phyloP scores from a whole-genome alignment of 2,888 invertebrate genomes.

The Syrista parreyssii region DNA sequence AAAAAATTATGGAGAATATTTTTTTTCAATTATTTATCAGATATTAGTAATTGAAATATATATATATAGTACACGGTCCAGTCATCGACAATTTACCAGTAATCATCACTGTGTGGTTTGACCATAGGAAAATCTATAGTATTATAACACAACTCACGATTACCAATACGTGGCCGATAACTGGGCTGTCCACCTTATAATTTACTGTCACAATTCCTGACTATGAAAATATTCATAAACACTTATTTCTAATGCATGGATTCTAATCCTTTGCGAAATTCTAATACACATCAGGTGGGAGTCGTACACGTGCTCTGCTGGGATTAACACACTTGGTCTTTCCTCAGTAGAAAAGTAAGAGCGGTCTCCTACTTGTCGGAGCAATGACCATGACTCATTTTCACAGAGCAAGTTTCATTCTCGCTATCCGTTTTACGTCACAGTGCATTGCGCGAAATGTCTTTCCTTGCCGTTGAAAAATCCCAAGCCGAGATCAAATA shows the following conservation, averaged over 20 bases:
- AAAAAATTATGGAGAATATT: too few species aligned
- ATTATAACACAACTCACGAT: too few species aligned
- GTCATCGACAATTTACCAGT: too few species aligned
- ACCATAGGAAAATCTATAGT: too few species aligned
- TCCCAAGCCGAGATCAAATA: background rate
- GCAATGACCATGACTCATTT: constrained; percentile 43
- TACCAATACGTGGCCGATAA: too few species aligned
- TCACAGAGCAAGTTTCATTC: constrained; percentile 34
- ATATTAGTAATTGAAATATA: too few species aligned
- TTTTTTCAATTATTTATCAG: too few species aligned
- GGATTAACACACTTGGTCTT: constrained; percentile 9
- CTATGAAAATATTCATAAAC: background rate
- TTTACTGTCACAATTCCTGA: background rate
- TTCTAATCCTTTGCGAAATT: background rate
- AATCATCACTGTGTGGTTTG: too few species aligned
- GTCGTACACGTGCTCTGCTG: background rate
- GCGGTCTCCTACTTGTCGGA: constrained; percentile 15
- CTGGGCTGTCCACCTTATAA: too few species aligned
- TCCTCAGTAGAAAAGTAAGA: constrained; percentile 30
- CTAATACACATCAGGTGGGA: background rate
- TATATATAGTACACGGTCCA: too few species aligned
- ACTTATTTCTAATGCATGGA: background rate
- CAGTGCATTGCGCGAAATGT: background rate
- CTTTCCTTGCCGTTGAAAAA: background rate
- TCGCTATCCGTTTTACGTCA: background rate